A percentile compares a stretch with the other conserved stretches of the same genome.
Evolutionary conservation across 2,113 vertebrate species (phyloP).

Genomic region (western clawed frog (Xenopus tropicalis)): DNA sequence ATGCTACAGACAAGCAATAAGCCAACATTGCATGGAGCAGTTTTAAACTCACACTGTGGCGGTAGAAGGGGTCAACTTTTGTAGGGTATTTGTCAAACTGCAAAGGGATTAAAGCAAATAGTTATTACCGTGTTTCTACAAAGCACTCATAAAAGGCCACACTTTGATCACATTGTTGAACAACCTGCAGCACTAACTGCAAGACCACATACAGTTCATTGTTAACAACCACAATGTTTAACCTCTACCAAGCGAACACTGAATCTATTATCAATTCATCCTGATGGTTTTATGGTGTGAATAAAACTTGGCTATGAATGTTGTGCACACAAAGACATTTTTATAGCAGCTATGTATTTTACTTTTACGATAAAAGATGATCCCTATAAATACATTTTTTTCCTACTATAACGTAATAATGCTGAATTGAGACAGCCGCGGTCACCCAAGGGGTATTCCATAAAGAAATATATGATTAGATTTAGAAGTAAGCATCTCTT

Average conservation of each 20-base stretch:
- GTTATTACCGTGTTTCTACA: slow-evolving; percentile 60
- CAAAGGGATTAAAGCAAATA: slow-evolving; percentile 84
- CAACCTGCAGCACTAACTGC: slow-evolving; percentile 47
- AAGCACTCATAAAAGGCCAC: slow-evolving; percentile 30
- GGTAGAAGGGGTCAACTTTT: slow-evolving; percentile 99
- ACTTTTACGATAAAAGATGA: slow-evolving; percentile 45
- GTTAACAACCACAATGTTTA: slow-evolving; percentile 26
- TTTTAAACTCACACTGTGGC: slow-evolving; percentile 93
- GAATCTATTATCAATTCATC: slow-evolving; percentile 40
- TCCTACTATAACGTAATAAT: slow-evolving; percentile 36
- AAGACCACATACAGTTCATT: neutral
- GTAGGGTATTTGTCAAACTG: slow-evolving; percentile 99
- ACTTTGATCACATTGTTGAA: slow-evolving; percentile 14
- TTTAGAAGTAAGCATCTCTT: slow-evolving; percentile 27
- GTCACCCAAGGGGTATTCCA: slow-evolving; percentile 20
- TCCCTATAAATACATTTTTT: slow-evolving; percentile 44
- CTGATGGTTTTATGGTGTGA: slow-evolving; percentile 36
- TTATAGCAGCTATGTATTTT: slow-evolving; percentile 39
- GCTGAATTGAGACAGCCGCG: slow-evolving; percentile 26
- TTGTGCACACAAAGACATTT: slow-evolving; percentile 42
- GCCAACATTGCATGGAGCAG: slow-evolving; percentile 54
- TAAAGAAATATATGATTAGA: slow-evolving; percentile 13
- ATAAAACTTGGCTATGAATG: slow-evolving; percentile 34
- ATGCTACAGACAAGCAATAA: slow-evolving; percentile 58
- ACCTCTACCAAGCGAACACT: slow-evolving; percentile 14